Conservation (phyloP, 2,113 vertebrate genomes). For the Haliaeetus leucogaster region DNA sequence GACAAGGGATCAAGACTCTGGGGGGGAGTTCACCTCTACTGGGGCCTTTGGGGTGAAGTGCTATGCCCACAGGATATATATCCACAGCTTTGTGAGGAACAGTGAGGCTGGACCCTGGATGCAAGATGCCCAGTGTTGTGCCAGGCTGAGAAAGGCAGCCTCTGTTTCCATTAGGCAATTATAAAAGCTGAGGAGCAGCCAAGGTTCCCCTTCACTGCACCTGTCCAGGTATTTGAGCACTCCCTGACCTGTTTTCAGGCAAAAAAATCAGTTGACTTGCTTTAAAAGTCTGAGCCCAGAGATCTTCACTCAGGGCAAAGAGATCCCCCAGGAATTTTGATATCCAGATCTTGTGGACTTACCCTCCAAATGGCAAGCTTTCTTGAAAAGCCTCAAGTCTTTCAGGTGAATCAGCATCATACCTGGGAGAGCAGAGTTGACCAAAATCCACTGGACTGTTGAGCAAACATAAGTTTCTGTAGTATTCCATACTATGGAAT, state of each 20-base stretch:
- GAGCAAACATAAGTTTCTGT: neutral
- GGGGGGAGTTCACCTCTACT: too few species aligned
- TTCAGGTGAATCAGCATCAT: neutral
- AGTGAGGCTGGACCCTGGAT: neutral
- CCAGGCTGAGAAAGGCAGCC: neutral
- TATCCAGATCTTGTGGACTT: neutral
- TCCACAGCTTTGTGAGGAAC: neutral
- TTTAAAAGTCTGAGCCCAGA: neutral
- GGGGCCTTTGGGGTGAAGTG: neutral
- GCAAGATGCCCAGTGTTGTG: too few species aligned
- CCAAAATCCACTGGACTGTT: neutral
- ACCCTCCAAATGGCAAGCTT: neutral
- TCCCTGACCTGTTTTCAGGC: neutral
- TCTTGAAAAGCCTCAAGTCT: neutral
- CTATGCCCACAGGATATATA: neutral
- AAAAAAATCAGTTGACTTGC: neutral
- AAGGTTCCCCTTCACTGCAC: neutral
- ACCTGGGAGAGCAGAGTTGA: neutral
- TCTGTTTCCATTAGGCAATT: neutral
- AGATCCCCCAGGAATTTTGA: neutral
- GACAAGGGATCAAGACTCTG: too few species aligned
- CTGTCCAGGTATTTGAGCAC: neutral
- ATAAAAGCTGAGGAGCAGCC: neutral
- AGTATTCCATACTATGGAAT: neutral
- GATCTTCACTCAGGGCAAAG: neutral